Evolutionary conservation across 2,113 vertebrate species (phyloP).

Genomic region (Phalacrocorax brasilianus): DNA sequence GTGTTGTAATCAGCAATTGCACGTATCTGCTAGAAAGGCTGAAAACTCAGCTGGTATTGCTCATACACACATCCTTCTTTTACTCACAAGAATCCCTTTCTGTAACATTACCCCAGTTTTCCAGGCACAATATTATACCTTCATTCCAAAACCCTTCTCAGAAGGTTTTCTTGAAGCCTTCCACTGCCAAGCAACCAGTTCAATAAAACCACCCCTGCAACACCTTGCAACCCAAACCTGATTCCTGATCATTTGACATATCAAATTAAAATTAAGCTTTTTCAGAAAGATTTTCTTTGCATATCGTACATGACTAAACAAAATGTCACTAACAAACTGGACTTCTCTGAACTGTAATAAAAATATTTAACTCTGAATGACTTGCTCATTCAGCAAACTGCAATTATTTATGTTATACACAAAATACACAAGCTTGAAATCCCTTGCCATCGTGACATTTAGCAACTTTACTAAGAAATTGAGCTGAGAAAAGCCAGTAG

Average conservation of each 20-base stretch:
- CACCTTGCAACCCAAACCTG: not conserved
- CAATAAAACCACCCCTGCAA: not conserved
- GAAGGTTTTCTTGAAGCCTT: not conserved
- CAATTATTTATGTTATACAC: not conserved
- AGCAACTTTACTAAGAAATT: not conserved
- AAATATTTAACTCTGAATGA: not conserved
- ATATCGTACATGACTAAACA: not conserved
- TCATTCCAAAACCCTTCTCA: not conserved
- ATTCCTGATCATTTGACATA: not conserved
- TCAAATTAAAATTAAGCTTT: not conserved
- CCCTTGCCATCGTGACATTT: not conserved
- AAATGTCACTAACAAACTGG: not conserved
- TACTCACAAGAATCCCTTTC: not conserved
- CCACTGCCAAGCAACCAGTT: not conserved
- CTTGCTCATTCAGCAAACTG: not conserved
- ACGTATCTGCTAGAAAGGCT: not conserved
- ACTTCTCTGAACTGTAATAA: not conserved
- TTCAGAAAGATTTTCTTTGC: not conserved
- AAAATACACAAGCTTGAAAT: not conserved
- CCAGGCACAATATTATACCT: not conserved
- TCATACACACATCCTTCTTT: not conserved
- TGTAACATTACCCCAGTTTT: not conserved
- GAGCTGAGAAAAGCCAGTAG: not conserved
- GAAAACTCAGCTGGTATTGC: not conserved
- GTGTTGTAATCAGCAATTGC: not conserved